Evolutionary conservation across 2,888 invertebrate species (phyloP).

Genomic region (Tiphia femorata): DNA sequence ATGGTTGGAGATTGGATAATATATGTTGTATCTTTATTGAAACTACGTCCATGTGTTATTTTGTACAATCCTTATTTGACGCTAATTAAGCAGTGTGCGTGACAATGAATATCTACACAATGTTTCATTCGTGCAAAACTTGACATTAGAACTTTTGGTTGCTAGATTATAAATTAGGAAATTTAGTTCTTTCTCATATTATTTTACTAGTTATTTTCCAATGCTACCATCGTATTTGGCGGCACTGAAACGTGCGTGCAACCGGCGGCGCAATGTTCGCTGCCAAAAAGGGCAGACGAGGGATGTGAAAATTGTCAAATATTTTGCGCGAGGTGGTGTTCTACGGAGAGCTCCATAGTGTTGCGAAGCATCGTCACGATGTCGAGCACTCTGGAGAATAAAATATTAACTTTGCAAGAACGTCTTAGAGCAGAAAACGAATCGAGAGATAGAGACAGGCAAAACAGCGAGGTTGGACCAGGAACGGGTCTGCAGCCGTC

Average conservation of each 20-base stretch:
- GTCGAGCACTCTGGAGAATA: constrained; percentile 83
- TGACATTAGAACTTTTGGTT: too few species aligned
- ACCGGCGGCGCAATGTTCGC: constrained; percentile 52
- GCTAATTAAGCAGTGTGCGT: too few species aligned
- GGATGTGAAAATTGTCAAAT: constrained; percentile 64
- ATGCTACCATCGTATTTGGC: constrained; percentile 26
- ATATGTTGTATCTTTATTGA: too few species aligned
- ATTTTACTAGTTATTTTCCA: constrained; percentile 13
- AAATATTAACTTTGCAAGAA: constrained; percentile 86
- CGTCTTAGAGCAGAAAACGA: constrained; percentile 81
- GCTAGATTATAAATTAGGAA: too few species aligned
- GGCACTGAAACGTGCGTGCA: constrained; percentile 41
- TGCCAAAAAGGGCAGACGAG: constrained; percentile 61
- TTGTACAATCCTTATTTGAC: too few species aligned
- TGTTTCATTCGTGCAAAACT: too few species aligned
- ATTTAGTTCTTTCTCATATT: neutral
- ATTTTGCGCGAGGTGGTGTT: constrained; percentile 44
- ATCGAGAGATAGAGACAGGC: constrained; percentile 74
- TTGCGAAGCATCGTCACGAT: constrained; percentile 61
- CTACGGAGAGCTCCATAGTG: constrained; percentile 37
- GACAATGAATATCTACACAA: too few species aligned
- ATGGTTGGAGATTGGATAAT: too few species aligned
- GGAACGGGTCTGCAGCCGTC: constrained; percentile 66
- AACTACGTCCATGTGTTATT: too few species aligned
- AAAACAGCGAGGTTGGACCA: constrained; percentile 68